Conservation (phyloP, 1,140 invertebrate species). For the Neodiprion pinetum region DNA sequence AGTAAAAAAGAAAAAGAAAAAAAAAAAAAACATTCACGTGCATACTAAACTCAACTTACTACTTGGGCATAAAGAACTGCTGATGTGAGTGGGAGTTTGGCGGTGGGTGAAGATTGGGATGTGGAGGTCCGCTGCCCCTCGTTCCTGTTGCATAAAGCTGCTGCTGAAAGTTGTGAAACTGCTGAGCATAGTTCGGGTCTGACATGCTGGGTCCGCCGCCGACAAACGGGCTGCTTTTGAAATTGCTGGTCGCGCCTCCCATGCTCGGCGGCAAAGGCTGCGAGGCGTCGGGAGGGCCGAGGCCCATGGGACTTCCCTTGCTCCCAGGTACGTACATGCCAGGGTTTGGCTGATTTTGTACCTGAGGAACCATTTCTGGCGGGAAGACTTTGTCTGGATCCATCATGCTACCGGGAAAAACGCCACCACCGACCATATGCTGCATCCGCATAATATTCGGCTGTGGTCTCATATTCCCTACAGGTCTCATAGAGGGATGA, state of each 20-base stretch:
- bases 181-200: constrained; percentile 92
- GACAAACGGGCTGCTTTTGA: constrained; percentile 82
- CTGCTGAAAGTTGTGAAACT: constrained; percentile 95
- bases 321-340: constrained; percentile 64
- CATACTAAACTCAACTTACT: constrained; percentile 25
- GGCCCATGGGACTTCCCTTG: constrained; percentile 63
- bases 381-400: constrained; percentile 58
- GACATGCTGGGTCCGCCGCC: constrained; percentile 83
- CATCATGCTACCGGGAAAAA: constrained; percentile 60
- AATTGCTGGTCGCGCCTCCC: constrained; percentile 73
- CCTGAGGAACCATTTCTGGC: constrained; percentile 55
- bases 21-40: not conserved
- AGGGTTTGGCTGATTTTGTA: constrained; percentile 55
- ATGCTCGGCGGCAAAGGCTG: constrained; percentile 82
- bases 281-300: constrained; percentile 66
- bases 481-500: constrained; percentile 58
- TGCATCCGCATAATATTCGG: constrained; percentile 65
- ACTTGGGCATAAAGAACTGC: constrained; percentile 65
- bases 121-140: constrained; percentile 63
- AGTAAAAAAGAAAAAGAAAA: not conserved
- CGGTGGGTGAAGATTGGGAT: constrained; percentile 54
- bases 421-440: constrained; percentile 64
- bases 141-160: constrained; percentile 91
- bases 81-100: constrained; percentile 60
- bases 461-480: constrained; percentile 56